A percentile compares a stretch with the other conserved stretches of the same genome.
Conservation (phyloP, 2,113 vertebrate genomes). For the Chiloscyllium plagiosum region DNA sequence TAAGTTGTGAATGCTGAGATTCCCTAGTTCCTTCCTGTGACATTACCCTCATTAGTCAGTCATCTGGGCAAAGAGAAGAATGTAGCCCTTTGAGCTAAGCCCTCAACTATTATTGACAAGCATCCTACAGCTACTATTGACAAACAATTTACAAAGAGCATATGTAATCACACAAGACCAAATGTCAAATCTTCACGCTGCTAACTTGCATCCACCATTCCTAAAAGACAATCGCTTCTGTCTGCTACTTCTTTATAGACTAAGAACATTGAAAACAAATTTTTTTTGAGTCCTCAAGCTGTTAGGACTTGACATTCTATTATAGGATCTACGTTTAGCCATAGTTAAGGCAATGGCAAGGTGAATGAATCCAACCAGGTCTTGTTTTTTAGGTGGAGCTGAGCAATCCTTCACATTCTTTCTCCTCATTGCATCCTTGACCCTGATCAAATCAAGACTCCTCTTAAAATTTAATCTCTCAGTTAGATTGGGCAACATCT, state of each 20-base stretch:
- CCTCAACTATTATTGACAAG: not conserved
- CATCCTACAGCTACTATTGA: not conserved
- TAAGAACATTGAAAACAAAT: not conserved
- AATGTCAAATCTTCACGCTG: not conserved
- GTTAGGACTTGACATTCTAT: not conserved
- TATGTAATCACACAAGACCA: not conserved
- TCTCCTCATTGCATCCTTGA: not conserved
- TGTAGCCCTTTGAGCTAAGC: not conserved
- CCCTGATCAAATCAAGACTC: not conserved
- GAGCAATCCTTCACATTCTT: not conserved
- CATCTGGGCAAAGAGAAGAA: not conserved
- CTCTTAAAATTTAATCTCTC: not conserved
- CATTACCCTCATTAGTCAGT: conserved; percentile 12
- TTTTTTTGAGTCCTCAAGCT: not conserved
- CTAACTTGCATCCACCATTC: not conserved
- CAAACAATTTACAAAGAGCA: not conserved
- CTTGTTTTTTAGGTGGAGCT: not conserved
- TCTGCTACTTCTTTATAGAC: not conserved
- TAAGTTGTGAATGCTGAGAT: conserved; percentile 25
- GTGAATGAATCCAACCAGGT: not conserved
- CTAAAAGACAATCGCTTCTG: not conserved
- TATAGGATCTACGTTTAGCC: not conserved
- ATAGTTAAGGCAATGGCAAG: not conserved
- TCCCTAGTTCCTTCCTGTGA: conserved; percentile 15
- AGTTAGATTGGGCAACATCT: too few relatives aligned